Evolutionary conservation across 2,113 vertebrate genomes (phyloP).

Genomic region (Neogale vison): DNA sequence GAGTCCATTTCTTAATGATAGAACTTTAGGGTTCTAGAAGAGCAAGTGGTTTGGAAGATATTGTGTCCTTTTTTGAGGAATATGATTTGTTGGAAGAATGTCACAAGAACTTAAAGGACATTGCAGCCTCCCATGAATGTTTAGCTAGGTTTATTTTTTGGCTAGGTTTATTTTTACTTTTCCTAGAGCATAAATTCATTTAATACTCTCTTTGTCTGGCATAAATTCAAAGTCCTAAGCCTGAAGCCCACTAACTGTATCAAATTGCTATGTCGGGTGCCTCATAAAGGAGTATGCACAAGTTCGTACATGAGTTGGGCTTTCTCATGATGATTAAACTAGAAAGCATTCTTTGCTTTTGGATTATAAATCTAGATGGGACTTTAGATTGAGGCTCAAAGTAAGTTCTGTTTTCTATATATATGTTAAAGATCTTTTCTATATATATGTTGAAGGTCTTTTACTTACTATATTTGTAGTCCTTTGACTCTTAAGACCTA

Average conservation of each 20-base stretch:
- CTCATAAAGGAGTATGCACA: not conserved
- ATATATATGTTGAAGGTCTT: not conserved
- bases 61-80: not conserved
- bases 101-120: not conserved
- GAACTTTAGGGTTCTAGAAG: not conserved
- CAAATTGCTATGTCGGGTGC: not conserved
- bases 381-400: not conserved
- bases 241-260: not conserved
- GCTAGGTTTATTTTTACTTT: not conserved
- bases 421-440: not conserved
- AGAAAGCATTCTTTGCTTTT: conserved; percentile 13
- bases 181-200: not conserved
- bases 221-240: not conserved
- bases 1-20: not conserved
- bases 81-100: not conserved
- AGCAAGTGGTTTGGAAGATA: not conserved
- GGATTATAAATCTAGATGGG: conserved; percentile 1
- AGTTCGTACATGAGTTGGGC: not conserved
- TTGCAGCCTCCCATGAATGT: not conserved
- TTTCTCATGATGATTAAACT: conserved; percentile 46
- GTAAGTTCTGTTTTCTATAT: not conserved
- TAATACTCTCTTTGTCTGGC: not conserved
- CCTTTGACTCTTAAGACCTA: not conserved
- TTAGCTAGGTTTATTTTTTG: not conserved
- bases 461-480: not conserved